Conservation (phyloP, 2,797 vertebrate genomes). For the Sebastes vulpes region DNA sequence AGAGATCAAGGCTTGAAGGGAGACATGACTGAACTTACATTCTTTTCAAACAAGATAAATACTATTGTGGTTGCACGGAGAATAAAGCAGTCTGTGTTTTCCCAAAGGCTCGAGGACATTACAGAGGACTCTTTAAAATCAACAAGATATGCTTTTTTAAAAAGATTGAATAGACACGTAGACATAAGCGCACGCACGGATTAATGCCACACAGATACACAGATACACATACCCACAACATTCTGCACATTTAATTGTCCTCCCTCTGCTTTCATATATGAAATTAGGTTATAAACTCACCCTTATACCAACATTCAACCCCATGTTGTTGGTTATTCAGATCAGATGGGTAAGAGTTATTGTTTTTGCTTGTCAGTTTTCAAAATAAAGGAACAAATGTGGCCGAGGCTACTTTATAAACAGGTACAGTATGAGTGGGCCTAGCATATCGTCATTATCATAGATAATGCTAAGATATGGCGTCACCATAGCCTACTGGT, state of each 20-base stretch:
- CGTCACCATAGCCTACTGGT: no score
- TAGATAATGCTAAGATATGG: no score
- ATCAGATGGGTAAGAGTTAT: background rate
- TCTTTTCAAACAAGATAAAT: constrained; percentile 5
- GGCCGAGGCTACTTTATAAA: no score
- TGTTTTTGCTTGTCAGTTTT: background rate
- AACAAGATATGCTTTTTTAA: constrained; percentile 7
- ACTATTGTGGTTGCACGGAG: background rate
- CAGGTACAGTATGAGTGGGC: no score
- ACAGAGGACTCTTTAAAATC: constrained; percentile 24
- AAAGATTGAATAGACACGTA: background rate
- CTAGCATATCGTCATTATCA: no score
- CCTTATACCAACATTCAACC: background rate
- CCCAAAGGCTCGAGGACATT: background rate
- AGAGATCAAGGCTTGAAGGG: constrained; percentile 1
- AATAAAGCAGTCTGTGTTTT: constrained; percentile 12
- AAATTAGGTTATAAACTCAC: background rate
- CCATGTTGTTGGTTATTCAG: background rate
- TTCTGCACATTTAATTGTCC: background rate
- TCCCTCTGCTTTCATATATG: background rate
- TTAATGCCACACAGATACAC: background rate
- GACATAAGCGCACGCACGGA: background rate
- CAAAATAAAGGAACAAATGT: no score
- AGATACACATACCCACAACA: background rate
- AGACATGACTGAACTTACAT: background rate